Evolutionary conservation across 2,113 vertebrate genomes (phyloP).

Genomic region (Gasterosteus aculeatus): DNA sequence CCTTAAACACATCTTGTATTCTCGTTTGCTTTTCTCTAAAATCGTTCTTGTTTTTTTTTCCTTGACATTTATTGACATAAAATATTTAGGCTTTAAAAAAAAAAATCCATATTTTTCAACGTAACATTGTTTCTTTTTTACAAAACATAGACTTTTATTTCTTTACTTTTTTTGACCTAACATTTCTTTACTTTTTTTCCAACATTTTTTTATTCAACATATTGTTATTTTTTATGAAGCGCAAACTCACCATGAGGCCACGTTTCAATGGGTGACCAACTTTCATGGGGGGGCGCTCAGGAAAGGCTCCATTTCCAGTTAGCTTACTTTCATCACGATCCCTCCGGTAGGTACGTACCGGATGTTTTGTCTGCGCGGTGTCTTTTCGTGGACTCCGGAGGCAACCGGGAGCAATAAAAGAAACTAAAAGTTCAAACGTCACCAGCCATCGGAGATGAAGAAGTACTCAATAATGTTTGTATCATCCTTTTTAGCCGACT

Average conservation of each 20-base stretch:
- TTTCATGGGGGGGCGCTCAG: background rate
- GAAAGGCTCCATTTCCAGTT: slow-evolving; percentile 16
- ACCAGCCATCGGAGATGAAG: slow-evolving; percentile 44
- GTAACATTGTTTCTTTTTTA: too few species aligned
- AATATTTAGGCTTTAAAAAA: too few species aligned
- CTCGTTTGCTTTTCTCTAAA: too few species aligned
- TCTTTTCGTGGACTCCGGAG: slow-evolving; percentile 13
- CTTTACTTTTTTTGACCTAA: background rate
- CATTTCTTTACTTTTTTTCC: background rate
- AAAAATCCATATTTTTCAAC: too few species aligned
- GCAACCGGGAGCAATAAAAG: slow-evolving; percentile 44
- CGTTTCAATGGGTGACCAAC: slow-evolving; percentile 31
- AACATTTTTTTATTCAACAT: background rate
- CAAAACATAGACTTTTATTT: too few species aligned
- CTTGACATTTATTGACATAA: too few species aligned
- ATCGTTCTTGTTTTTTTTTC: too few species aligned
- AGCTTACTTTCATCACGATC: slow-evolving; percentile 32
- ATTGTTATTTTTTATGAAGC: slow-evolving; percentile 1
- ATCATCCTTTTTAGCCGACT: slow-evolving; percentile 70
- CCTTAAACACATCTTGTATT: too few species aligned
- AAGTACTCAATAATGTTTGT: slow-evolving; percentile 55
- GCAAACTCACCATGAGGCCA: slow-evolving; percentile 17
- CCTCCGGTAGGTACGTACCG: background rate
- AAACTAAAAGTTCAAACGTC: slow-evolving; percentile 38
- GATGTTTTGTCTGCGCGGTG: slow-evolving; percentile 1